Base-by-base conservation (phyloP, 2,888 invertebrate genomes). In the Xylocampa areola region DNA sequence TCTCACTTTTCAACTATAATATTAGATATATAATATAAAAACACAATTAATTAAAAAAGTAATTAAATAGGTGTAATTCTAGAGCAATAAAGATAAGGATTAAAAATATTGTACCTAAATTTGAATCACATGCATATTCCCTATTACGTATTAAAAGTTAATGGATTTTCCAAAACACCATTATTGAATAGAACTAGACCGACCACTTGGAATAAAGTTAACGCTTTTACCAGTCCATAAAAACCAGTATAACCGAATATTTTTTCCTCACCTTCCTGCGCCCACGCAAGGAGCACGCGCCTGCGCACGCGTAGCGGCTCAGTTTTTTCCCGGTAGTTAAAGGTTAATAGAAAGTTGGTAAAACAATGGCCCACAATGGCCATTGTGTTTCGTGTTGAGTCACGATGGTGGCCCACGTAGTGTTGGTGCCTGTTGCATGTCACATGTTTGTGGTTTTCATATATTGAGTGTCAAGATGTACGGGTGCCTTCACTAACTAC, bases 271-370 rank as follows among this genome's bases (percentile, higher is more conserved):
- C 62, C 37, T 40, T 27, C 39, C 29, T 37, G 11, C 65, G 50
- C 70, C 65, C 67, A 67, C 71, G 68, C 60, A 54, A 55, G 72
- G 61, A 72, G 59, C 45, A 35, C 33, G 57, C 63, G 62, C 65
- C 33, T 52, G 58, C 59, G 58, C 51, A 30, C 52, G 44, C 47
- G 60, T 41, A 35, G n/a, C 35, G 41, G 51, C 60, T 47, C 27
- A 51, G 79, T 85, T 86, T 85, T 86, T 85, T 85, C 76, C 71
- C 78, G 76, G 82, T 79, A 84, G 85, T 82, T 77, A 85, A 86
- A 88, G 88, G 89, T 87, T 84, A 87, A 80, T 87, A 88, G 88
- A 89, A 88, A 89, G 88, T 79, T 73, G 72, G 79, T 84, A 84
- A 89, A 84, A 89, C 88, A 89, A 89, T 89, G 75, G 75, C 63